Evolutionary conservation across 2,113 vertebrate genomes (phyloP), one percentile per base, ranked within the genome.

Genomic region (Callithrix jacchus): DNA sequence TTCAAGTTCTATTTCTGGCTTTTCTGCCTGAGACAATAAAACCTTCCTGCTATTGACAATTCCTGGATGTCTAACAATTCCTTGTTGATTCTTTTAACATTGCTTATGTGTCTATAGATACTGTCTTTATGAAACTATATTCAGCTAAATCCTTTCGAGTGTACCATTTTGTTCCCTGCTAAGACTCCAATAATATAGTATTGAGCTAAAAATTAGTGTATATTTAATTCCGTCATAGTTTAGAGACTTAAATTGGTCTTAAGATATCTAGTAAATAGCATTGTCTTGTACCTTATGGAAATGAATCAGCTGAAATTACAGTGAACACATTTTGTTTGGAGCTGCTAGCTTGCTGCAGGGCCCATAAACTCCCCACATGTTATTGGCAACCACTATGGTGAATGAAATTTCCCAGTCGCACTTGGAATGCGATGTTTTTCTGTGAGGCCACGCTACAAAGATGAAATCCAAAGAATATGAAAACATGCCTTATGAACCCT

Each of bases 361-460:
- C 93, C 90, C 94, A 95, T 97, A 97, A 96, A 92, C 91, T 95
- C 88, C 84, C 81, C 93, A 95, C 96, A 95, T 91, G 83, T 96
- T 94, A 97, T 11, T 98, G 96, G 96, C 96, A 97, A 92, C 76
- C 71, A 88, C 76, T n/a, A 47, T 56, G 71, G 88, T 97, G 97
- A 98, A 98, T 97, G 98, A 97, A 97, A 96, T 93, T 97, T 97
- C 97, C 97, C 95, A 98, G 93, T 97, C 56, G 2, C 79, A 87
- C 87, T 95, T 96, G 97, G 91, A 97, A 97, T 92, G 87, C 37
- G 47, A 86, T 96, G 87, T 96, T 98, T 98, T 95, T 96, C 94
- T 93, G 94, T 86, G 92, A 95, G 88, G 87, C 87, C 13, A 6
- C 47, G 58, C 93, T 94, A 77, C 61, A 73, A 94, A 96, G 97